Evolutionary conservation across 1,140 invertebrate genomes (phyloP).

Genomic region (Brachionus calyciflorus): DNA sequence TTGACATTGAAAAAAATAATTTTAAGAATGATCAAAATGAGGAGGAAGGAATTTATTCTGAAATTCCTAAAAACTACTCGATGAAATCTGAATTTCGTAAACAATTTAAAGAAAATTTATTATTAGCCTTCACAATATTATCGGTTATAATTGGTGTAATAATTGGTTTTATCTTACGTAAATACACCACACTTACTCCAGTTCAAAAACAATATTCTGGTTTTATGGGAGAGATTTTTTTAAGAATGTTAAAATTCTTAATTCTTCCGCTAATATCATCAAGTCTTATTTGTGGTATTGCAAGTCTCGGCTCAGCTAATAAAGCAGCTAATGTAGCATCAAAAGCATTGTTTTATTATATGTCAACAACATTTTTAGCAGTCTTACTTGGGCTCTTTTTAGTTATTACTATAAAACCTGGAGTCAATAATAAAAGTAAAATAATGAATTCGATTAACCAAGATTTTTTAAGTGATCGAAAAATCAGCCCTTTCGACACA

Average conservation of each 20-base stretch:
- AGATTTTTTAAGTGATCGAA: background rate
- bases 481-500: constrained; percentile 42
- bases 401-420: constrained; percentile 62
- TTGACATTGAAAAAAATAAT: constrained; percentile 5
- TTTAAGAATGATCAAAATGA: no score
- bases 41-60: background rate
- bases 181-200: background rate
- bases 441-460: background rate
- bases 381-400: constrained; percentile 57
- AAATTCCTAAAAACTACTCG: constrained; percentile 7
- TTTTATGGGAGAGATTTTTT: constrained; percentile 35
- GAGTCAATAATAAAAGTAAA: constrained; percentile 48
- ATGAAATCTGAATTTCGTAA: constrained; percentile 4
- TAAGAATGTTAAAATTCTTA: constrained; percentile 29
- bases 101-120: constrained; percentile 11
- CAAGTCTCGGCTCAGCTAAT: background rate
- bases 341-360: constrained; percentile 15
- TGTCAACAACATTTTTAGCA: constrained; percentile 27
- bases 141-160: constrained; percentile 7
- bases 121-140: background rate
- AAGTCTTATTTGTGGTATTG: constrained; percentile 12
- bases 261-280: constrained; percentile 37
- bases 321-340: constrained; percentile 51
- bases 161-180: background rate
- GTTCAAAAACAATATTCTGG: constrained; percentile 31